A percentile compares a stretch with the other conserved stretches of the same genome.
phyloP scores from a whole-genome alignment of 2,888 invertebrate genomes.

The Selenia dentaria region DNA sequence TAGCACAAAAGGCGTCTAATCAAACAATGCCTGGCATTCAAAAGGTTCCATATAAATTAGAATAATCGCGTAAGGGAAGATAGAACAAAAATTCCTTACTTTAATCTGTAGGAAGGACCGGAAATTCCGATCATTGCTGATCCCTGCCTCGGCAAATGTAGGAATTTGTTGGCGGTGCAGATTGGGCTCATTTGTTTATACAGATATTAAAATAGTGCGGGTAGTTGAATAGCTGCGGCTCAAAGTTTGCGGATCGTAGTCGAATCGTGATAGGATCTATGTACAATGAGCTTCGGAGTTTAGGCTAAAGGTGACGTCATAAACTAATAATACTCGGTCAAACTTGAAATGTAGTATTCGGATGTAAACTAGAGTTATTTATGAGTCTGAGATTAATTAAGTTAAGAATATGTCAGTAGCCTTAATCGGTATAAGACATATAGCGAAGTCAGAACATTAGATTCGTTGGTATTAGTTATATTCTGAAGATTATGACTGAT shows the following conservation, averaged over 20 bases:
- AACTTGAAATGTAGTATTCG: neutral
- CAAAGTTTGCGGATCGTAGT: constrained; percentile 8
- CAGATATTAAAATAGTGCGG: constrained; percentile 26
- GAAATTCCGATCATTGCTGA: constrained; percentile 43
- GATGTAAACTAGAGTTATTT: no score
- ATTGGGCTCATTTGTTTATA: constrained; percentile 33
- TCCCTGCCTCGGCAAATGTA: constrained; percentile 15
- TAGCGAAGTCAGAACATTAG: no score
- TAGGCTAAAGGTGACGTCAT: neutral
- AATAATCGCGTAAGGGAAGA: constrained; percentile 28
- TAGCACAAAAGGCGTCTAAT: constrained; percentile 14
- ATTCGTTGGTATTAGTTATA: no score
- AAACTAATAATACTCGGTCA: neutral
- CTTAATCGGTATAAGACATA: no score
- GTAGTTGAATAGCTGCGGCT: constrained; percentile 13
- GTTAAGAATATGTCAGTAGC: no score
- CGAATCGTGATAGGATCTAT: neutral
- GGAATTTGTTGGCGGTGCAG: constrained; percentile 31
- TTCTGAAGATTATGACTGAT: no score
- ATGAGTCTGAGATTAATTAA: no score
- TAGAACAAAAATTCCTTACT: constrained; percentile 37
- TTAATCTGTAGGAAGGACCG: constrained; percentile 35
- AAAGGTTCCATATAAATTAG: constrained; percentile 36
- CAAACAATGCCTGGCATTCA: constrained; percentile 27
- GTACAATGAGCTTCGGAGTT: constrained; percentile 9